Base-by-base conservation (phyloP, 2,797 vertebrate species). In the Psittacula echo region DNA sequence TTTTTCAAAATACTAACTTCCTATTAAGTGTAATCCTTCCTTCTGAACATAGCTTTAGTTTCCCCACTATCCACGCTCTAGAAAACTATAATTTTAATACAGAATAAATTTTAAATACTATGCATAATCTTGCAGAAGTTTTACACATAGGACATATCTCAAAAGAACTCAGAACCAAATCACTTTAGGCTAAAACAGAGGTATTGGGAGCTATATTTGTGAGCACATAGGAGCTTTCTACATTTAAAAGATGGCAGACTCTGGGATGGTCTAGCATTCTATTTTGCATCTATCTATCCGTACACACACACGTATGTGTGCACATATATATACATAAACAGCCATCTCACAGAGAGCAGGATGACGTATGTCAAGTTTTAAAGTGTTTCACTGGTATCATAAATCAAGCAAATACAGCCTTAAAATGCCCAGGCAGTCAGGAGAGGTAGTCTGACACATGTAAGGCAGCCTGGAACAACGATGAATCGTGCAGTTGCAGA, bases 231-330 rank as follows among this genome's bases (percentile, higher is more conserved):
- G 21, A 65, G 12, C 13, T 27, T 77, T 77, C 60, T 34, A 44
- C 26, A 29, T 75, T 77, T 72, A 71, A 87, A 80, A 42, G 20
- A 89, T 1, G 3, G 47, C 27, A 85, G 62, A 47, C 15, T 27
- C 24, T 68, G 7, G 24, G 26, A 54, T 7, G 7, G 44, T 80
- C 29, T 64, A 60, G 27, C 27, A 76, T 77, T 74, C n/a, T 83
- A 5, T 67, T 60, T 56, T 54, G 5, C 6, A 58, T n/a, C 58
- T 26, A 41, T n/a, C 71, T 61, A 56, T 18, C 17, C 3, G 13
- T 11, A 65, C 6, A 68, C 15, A 56, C 3, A 15, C 0, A 60
- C 3, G 3, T 4, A 54, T 1, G 41, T 4, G 14, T 5, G 1
- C 9, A n/a, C 22, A 47, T 18, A 65, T 10, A 54, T 6, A 73